Evolutionary conservation across 2,797 vertebrate species (phyloP).

Genomic region (Halcyon badia): DNA sequence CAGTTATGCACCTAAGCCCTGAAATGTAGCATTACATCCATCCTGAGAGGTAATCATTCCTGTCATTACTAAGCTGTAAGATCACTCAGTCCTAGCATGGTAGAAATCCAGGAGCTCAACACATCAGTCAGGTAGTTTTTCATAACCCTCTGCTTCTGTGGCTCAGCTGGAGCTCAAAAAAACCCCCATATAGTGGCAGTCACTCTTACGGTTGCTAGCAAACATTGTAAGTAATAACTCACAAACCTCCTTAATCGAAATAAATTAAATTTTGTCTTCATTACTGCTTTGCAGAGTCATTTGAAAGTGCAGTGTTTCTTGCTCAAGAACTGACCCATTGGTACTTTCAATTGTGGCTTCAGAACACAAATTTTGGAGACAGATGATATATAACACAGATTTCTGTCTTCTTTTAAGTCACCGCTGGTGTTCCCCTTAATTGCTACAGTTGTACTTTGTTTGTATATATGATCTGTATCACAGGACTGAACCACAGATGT

Average conservation of each 20-base stretch:
- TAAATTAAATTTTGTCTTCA: constrained; percentile 74
- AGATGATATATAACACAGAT: neutral
- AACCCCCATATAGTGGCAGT: neutral
- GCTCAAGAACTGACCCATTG: constrained; percentile 29
- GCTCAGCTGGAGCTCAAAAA: constrained; percentile 50
- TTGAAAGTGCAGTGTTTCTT: constrained; percentile 63
- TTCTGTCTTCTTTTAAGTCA: neutral
- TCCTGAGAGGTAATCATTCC: constrained; percentile 75
- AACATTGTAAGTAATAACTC: constrained; percentile 68
- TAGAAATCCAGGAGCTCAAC: constrained; percentile 61
- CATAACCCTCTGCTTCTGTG: constrained; percentile 44
- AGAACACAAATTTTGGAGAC: constrained; percentile 43
- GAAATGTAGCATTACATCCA: constrained; percentile 77
- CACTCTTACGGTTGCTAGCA: constrained; percentile 32
- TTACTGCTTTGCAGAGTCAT: constrained; percentile 69
- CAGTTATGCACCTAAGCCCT: constrained; percentile 74
- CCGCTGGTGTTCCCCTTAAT: neutral
- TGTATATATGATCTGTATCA: neutral
- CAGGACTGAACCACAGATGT: accelerated
- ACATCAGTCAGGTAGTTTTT: constrained; percentile 53
- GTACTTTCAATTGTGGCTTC: constrained; percentile 19
- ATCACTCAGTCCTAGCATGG: constrained; percentile 66
- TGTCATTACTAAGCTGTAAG: constrained; percentile 74
- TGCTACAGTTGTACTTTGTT: neutral
- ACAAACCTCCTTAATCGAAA: constrained; percentile 76